phyloP scores from a whole-genome alignment of 2,113 vertebrate species.

The Corythaeola cristata region DNA sequence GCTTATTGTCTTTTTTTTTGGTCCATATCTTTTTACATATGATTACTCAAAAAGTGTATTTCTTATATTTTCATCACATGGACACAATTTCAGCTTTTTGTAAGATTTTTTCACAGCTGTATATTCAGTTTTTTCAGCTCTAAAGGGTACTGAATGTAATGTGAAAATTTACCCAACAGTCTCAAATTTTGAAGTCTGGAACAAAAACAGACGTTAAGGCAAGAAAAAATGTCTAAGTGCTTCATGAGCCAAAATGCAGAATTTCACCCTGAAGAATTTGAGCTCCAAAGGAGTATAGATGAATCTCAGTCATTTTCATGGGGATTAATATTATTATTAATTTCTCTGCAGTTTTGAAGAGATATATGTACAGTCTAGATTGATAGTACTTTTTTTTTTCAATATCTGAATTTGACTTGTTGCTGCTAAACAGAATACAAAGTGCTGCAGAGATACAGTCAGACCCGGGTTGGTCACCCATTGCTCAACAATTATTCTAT shows the following conservation, averaged over 20 bases:
- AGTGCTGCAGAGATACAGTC: not conserved
- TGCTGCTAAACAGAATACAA: not conserved
- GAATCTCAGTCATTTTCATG: not conserved
- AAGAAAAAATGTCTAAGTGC: not conserved
- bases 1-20: not conserved
- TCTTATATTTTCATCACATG: not conserved
- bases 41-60: not conserved
- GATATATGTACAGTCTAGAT: not conserved
- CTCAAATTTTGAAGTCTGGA: not conserved
- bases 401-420: not conserved
- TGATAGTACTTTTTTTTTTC: not conserved
- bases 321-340: not conserved
- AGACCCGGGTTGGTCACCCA: not conserved
- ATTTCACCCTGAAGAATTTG: not conserved
- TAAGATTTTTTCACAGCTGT: not conserved
- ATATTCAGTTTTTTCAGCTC: not conserved
- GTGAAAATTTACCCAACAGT: not conserved
- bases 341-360: not conserved
- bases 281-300: not conserved
- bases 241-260: not conserved
- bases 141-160: not conserved
- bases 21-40: not conserved
- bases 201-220: not conserved
- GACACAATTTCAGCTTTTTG: not conserved
- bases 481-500: not conserved